Evolutionary conservation across 2,888 invertebrate genomes (phyloP).

Genomic region (Pilophorus perplexus): DNA sequence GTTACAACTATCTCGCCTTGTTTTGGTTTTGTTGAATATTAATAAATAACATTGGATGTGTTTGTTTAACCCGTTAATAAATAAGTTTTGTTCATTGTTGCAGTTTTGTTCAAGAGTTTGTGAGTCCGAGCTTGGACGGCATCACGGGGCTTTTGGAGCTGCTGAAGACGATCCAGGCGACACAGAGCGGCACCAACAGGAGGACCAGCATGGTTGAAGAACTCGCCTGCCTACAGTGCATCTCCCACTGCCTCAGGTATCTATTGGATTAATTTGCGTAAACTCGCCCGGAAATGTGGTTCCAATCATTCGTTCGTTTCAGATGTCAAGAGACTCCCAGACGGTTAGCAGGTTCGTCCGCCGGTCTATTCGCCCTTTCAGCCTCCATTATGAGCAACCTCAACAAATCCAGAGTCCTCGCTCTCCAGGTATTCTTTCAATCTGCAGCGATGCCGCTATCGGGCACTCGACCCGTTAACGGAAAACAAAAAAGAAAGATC

Average conservation of each 20-base stretch:
- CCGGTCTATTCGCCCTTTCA: constrained; percentile 79
- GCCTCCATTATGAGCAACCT: constrained; percentile 86
- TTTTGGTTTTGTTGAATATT: background rate
- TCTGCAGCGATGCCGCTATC: too few species aligned
- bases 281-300: too few species aligned
- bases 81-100: too few species aligned
- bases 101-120: constrained; percentile 92
- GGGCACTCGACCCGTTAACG: constrained; percentile 2
- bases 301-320: background rate
- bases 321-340: constrained; percentile 76
- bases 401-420: constrained; percentile 77
- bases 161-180: constrained; percentile 78
- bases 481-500: constrained; percentile 19
- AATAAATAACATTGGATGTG: background rate
- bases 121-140: constrained; percentile 83
- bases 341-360: constrained; percentile 71
- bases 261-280: background rate
- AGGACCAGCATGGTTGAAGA: constrained; percentile 81
- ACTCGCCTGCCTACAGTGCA: constrained; percentile 82
- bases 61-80: too few species aligned
- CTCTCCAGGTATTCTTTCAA: constrained; percentile 67
- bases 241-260: constrained; percentile 68
- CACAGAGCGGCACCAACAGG: constrained; percentile 68
- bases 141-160: constrained; percentile 79
- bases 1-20: background rate